Percentiles rank a stretch among this genome's conserved stretches.
These are phyloP conservation scores for Temnothorax curvispinosus DNA, from an alignment of 1,140 invertebrate species.

Conservation along the genomic window DNA sequence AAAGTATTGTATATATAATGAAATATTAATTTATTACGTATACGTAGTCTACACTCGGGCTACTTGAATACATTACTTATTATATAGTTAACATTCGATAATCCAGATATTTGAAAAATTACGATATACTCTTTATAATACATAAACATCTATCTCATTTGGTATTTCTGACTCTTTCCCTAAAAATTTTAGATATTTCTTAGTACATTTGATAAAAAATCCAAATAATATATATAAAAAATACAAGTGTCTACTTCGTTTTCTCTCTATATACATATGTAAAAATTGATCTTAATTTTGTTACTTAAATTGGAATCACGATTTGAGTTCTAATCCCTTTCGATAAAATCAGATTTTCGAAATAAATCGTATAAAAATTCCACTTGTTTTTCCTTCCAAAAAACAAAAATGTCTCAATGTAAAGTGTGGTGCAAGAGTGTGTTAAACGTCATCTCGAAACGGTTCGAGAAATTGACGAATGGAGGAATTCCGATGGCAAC, in stretches of 20 bases:
- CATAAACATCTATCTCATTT: not conserved
- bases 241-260: not conserved
- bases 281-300: not conserved
- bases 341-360: not conserved
- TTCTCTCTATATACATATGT: not conserved
- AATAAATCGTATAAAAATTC: not conserved
- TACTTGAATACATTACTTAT: not conserved
- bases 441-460: not conserved
- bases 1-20: not conserved
- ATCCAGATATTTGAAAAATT: not conserved
- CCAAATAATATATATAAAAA: not conserved
- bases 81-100: not conserved
- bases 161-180: not conserved
- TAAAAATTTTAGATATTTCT: not conserved
- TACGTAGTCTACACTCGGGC: not conserved
- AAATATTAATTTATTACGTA: not conserved
- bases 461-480: conserved; percentile 54
- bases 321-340: not conserved
- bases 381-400: not conserved
- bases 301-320: not conserved
- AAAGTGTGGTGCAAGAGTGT: not conserved
- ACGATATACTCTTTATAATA: not conserved
- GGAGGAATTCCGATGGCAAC: conserved; percentile 69
- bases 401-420: not conserved
- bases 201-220: not conserved